A percentile compares a stretch with the other conserved stretches of the same genome.
phyloP scores from a whole-genome alignment of 2,797 vertebrate species.

The Crossoptilon crossoptilon region DNA sequence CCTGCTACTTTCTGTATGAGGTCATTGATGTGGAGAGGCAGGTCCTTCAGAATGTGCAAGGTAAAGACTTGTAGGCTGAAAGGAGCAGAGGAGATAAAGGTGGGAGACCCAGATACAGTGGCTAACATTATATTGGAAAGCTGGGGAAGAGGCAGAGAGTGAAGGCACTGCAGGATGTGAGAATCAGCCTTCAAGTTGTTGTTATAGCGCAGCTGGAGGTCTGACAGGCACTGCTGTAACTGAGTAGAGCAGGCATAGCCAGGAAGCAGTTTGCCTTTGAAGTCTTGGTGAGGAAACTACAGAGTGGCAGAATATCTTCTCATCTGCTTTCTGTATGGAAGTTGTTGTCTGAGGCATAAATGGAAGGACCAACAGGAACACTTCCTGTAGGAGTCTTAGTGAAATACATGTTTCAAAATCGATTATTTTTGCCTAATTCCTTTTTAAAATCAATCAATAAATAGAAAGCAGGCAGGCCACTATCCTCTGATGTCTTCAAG shows the following conservation, averaged over 20 bases:
- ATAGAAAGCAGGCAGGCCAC: background rate
- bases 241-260: background rate
- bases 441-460: background rate
- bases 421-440: background rate
- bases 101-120: background rate
- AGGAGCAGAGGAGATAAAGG: background rate
- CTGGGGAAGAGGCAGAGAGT: background rate
- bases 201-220: background rate
- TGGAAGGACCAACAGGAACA: background rate
- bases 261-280: background rate
- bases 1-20: background rate
- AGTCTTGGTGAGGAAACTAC: background rate
- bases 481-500: background rate
- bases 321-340: background rate
- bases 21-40: rapidly evolving
- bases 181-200: background rate
- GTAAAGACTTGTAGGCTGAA: background rate
- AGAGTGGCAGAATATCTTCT: background rate
- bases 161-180: background rate
- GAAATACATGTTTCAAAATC: background rate
- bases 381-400: background rate
- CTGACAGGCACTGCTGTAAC: background rate
- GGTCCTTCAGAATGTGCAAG: rapidly evolving
- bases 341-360: background rate
- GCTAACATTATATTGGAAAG: background rate